Evolutionary conservation across 2,797 vertebrate genomes (phyloP).

Genomic region (Manis javanica): DNA sequence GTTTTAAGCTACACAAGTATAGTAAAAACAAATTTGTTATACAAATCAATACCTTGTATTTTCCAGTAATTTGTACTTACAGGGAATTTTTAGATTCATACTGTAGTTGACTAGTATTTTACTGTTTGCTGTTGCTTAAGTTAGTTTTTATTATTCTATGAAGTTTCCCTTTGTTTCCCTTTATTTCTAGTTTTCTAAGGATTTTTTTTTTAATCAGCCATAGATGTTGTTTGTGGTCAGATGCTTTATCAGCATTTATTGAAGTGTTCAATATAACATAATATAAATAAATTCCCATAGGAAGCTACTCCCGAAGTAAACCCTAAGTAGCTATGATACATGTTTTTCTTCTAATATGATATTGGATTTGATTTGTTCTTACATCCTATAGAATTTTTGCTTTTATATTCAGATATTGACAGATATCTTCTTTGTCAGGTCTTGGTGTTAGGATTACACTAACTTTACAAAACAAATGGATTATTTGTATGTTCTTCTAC

Average conservation of each 20-base stretch:
- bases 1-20: background rate
- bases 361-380: conserved; percentile 17
- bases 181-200: background rate
- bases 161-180: conserved; percentile 29
- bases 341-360: background rate
- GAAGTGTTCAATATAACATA: background rate
- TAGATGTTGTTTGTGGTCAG: background rate
- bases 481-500: background rate
- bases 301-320: background rate
- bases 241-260: background rate
- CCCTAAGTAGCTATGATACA: background rate
- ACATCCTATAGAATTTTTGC: conserved; percentile 6
- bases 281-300: background rate
- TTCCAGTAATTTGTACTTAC: background rate
- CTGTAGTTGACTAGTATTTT: background rate
- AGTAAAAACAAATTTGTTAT: background rate
- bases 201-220: background rate
- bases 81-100: conserved; percentile 17
- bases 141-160: background rate
- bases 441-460: background rate
- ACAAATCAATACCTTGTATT: background rate
- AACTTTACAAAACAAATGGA: conserved; percentile 10
- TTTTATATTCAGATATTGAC: background rate
- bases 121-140: background rate
- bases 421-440: background rate